A percentile compares a stretch with the other conserved stretches of the same genome.
These are phyloP conservation scores for Epinephelus cyanopodus DNA, from an alignment of 2,113 vertebrate species.

Conservation along the genomic window DNA sequence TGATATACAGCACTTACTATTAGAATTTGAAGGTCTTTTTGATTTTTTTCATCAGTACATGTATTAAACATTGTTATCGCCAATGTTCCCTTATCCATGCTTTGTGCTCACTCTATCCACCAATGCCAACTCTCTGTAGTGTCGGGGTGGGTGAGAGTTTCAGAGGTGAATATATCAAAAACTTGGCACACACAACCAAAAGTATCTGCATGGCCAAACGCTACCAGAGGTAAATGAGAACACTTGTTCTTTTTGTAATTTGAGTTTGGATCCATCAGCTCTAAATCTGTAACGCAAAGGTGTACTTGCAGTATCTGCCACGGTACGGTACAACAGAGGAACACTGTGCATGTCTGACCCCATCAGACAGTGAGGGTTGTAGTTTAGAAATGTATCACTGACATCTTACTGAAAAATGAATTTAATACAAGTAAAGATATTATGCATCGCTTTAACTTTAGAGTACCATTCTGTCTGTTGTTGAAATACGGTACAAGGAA, in stretches of 20 bases:
- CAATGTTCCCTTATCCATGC: background rate
- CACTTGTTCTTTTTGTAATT: conserved; percentile 7
- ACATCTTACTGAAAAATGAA: conserved; percentile 63
- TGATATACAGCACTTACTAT: conserved; percentile 57
- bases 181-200: conserved; percentile 27
- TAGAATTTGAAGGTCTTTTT: conserved; percentile 27
- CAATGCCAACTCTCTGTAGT: background rate
- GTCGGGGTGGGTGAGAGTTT: background rate
- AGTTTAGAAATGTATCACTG: conserved; percentile 70
- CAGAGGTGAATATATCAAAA: background rate
- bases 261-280: conserved; percentile 33
- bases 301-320: conserved; percentile 54
- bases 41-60: background rate
- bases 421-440: conserved; percentile 63
- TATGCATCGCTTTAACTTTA: conserved; percentile 66
- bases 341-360: conserved; percentile 62
- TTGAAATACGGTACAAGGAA: conserved; percentile 62
- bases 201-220: conserved; percentile 50
- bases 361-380: conserved; percentile 56
- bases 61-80: background rate
- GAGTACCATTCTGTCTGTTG: conserved; percentile 53
- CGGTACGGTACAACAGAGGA: conserved; percentile 38
- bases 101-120: background rate
- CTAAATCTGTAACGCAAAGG: conserved; percentile 49
- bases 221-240: conserved; percentile 21